Percentiles rank a stretch among this genome's conserved stretches.
Evolutionary conservation across 2,888 invertebrate genomes (phyloP).

Genomic region (Eueremaeus valkanovi): DNA sequence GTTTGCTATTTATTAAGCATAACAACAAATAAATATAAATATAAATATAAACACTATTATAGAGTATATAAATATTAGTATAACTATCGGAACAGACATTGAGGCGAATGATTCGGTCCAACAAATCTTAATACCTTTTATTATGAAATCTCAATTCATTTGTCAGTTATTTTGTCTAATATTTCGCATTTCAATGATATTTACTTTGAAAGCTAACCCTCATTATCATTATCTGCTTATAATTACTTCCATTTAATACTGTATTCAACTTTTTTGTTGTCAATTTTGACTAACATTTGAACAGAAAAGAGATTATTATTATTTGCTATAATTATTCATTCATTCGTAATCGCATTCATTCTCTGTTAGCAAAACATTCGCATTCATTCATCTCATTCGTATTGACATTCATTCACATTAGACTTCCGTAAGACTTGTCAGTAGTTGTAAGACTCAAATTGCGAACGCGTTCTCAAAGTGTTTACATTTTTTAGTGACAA

Average conservation of each 20-base stretch:
- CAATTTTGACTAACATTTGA: not conserved
- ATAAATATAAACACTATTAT: not conserved
- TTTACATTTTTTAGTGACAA: constrained; percentile 29
- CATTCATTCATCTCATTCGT: constrained; percentile 23
- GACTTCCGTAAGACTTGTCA: constrained; percentile 16
- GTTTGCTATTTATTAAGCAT: constrained; percentile 1
- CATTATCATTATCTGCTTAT: not conserved
- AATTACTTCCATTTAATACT: not conserved
- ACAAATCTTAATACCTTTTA: constrained; percentile 9
- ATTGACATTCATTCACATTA: constrained; percentile 27
- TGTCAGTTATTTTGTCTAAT: not conserved
- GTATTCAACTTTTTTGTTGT: not conserved
- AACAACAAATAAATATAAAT: not conserved
- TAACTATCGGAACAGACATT: not conserved
- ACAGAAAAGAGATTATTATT: not conserved
- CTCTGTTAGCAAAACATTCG: constrained; percentile 6
- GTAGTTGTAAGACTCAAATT: constrained; percentile 3
- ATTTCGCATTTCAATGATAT: constrained; percentile 19
- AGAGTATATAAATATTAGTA: not conserved
- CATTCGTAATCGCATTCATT: not conserved
- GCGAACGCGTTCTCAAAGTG: not conserved
- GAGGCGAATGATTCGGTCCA: constrained; percentile 7
- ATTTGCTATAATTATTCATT: not conserved
- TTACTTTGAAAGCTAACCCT: not conserved
- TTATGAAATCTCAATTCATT: too few relatives aligned